A percentile compares a stretch with the other conserved stretches of the same genome.
Conservation (phyloP, 1,140 invertebrate genomes). For the Glomeris maerens region DNA sequence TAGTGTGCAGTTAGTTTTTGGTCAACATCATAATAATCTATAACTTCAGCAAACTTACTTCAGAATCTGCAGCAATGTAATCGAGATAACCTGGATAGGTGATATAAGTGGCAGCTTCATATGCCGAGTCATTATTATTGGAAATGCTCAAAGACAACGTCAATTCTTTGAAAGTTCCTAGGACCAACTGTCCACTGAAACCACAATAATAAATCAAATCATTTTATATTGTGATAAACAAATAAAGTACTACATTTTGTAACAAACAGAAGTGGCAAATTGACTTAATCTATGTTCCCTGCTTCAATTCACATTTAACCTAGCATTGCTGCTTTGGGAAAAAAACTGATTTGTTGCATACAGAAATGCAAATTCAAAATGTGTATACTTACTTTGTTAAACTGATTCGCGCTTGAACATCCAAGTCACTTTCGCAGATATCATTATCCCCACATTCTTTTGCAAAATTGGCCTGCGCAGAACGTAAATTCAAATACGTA, state of each 20-base stretch:
- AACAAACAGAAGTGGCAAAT: too few relatives aligned
- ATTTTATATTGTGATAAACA: neutral
- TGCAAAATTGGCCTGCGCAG: constrained; percentile 57
- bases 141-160: constrained; percentile 54
- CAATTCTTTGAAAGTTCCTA: constrained; percentile 62
- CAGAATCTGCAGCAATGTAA: constrained; percentile 47
- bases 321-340: too few relatives aligned
- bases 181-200: constrained; percentile 34
- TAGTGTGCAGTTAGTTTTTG: too few relatives aligned
- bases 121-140: constrained; percentile 76
- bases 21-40: constrained; percentile 11
- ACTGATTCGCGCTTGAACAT: constrained; percentile 44
- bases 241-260: too few relatives aligned
- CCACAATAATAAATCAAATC: constrained; percentile 3
- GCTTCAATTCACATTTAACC: too few relatives aligned
- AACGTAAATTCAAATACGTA: constrained; percentile 12
- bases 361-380: too few relatives aligned
- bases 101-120: constrained; percentile 71
- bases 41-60: constrained; percentile 19
- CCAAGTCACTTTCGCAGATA: constrained; percentile 72
- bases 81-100: constrained; percentile 57
- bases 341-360: too few relatives aligned
- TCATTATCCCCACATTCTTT: constrained; percentile 87
- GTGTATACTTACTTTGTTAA: constrained; percentile 16
- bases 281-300: too few relatives aligned